These are phyloP conservation scores for Hystrix cristata DNA, from an alignment of 2,113 vertebrate genomes.

Conservation along the genomic window DNA sequence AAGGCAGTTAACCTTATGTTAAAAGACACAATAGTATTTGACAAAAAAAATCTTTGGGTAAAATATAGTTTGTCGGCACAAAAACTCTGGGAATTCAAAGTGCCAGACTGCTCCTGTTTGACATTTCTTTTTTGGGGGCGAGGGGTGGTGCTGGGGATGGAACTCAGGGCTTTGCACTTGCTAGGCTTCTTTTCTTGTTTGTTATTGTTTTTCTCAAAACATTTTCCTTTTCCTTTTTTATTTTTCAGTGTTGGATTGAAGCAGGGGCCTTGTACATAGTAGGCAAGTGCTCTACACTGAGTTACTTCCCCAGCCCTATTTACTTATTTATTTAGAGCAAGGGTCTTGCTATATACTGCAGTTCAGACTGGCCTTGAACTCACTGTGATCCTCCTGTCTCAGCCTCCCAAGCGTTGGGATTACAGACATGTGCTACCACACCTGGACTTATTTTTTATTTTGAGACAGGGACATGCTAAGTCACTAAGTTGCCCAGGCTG, in stretches of 20 bases:
- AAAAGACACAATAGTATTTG: not conserved
- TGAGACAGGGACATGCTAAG: not conserved
- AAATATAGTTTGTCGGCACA: not conserved
- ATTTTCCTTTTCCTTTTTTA: not conserved
- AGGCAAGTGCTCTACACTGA: not conserved
- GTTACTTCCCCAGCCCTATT: not conserved
- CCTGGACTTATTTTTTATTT: not conserved
- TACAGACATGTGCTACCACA: not conserved
- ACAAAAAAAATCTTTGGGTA: not conserved
- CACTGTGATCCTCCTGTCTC: not conserved
- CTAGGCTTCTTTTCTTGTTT: not conserved
- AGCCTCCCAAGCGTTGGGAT: not conserved
- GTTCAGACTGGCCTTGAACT: not conserved
- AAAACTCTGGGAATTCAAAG: not conserved
- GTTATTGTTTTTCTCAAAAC: not conserved
- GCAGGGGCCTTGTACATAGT: not conserved
- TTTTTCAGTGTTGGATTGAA: not conserved
- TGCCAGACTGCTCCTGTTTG: not conserved
- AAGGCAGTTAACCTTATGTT: not conserved
- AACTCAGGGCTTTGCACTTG: too few species aligned
- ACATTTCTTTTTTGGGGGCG: not conserved
- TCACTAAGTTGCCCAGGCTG: not conserved
- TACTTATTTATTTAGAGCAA: too few species aligned
- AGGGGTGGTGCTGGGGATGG: too few species aligned
- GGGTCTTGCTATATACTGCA: not conserved